phyloP scores from a whole-genome alignment of 2,888 invertebrate genomes.

The Bursaphelenchus okinawaensis region DNA sequence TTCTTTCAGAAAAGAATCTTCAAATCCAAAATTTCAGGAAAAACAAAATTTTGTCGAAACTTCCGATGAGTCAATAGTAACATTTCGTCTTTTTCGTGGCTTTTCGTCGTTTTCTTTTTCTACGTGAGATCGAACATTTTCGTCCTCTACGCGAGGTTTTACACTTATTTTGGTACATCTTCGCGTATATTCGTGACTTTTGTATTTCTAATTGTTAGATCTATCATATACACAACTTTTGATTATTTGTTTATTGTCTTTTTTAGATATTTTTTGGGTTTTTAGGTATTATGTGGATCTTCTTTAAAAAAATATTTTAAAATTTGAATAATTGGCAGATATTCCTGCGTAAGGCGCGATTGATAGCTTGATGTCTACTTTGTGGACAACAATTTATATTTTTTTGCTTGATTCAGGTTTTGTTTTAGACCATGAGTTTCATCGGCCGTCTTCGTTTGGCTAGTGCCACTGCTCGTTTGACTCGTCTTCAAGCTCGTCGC shows the following conservation, averaged over 20 bases:
- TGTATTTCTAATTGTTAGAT: neutral
- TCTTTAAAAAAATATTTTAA: too few relatives aligned
- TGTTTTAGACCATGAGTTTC: neutral
- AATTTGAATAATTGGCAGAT: neutral
- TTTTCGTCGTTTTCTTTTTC: neutral
- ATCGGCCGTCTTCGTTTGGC: neutral
- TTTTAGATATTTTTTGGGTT: too few relatives aligned
- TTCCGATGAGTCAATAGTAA: neutral
- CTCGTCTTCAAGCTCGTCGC: constrained; percentile 9
- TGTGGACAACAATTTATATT: too few relatives aligned
- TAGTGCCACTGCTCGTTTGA: neutral
- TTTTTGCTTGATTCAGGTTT: too few relatives aligned
- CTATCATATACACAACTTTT: too few relatives aligned
- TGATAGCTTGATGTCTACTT: too few relatives aligned
- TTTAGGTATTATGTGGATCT: too few relatives aligned
- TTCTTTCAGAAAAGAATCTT: too few relatives aligned
- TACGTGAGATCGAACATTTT: neutral
- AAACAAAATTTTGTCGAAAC: too few relatives aligned
- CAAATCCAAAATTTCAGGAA: too few relatives aligned
- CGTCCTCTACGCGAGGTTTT: neutral
- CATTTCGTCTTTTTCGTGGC: neutral
- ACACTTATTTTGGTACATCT: neutral
- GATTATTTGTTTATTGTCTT: too few relatives aligned
- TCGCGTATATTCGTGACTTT: neutral
- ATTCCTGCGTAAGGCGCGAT: too few relatives aligned